Evolutionary conservation across 2,797 vertebrate species (phyloP).

Genomic region (Salmo trutta): DNA sequence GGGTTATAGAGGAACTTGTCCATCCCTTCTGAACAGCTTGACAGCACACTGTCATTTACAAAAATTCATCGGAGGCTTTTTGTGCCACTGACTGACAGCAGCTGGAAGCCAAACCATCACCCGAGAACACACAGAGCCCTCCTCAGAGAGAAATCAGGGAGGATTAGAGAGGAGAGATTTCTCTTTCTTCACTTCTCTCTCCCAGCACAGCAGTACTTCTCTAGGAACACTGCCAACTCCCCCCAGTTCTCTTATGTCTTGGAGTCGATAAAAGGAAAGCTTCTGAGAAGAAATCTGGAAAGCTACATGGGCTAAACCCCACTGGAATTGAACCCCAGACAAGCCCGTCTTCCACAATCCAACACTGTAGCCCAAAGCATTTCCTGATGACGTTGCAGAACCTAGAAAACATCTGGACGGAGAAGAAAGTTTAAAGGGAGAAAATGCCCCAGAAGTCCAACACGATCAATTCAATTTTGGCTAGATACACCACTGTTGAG

Average conservation of each 20-base stretch:
- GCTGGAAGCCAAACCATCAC: conserved; percentile 15
- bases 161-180: conserved; percentile 38
- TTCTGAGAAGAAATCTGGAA: conserved; percentile 45
- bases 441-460: not conserved
- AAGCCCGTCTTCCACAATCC: conserved; percentile 17
- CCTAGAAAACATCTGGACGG: conserved; percentile 41
- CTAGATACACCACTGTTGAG: not conserved
- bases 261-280: conserved; percentile 39
- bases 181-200: conserved; percentile 35
- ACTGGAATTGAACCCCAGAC: conserved; percentile 38
- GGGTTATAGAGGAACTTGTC: conserved; percentile 26
- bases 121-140: conserved; percentile 24
- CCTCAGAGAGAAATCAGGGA: conserved; percentile 11
- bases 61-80: conserved; percentile 34
- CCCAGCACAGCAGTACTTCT: conserved; percentile 32
- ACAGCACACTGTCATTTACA: conserved; percentile 27
- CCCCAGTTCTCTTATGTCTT: conserved; percentile 33
- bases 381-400: conserved; percentile 52
- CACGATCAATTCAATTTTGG: conserved; percentile 13
- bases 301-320: conserved; percentile 26
- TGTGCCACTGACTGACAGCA: conserved; percentile 19
- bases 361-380: conserved; percentile 39
- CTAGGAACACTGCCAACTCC: conserved; percentile 47
- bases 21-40: conserved; percentile 24
- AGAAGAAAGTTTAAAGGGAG: conserved; percentile 12